These are phyloP conservation scores for Rhinophrynus dorsalis DNA, from an alignment of 2,797 vertebrate genomes.

Conservation along the genomic window DNA sequence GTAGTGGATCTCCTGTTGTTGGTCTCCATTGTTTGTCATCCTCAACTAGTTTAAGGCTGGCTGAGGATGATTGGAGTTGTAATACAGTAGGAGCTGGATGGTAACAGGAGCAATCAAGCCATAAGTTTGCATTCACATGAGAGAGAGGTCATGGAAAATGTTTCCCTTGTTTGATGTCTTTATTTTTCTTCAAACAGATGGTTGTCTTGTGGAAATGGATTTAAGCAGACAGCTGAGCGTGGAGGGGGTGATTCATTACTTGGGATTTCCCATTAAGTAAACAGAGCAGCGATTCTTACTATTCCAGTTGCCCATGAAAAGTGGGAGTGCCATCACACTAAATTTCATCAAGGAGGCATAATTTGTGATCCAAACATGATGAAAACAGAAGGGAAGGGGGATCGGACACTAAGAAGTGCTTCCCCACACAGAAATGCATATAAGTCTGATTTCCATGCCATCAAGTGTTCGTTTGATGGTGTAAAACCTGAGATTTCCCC, in stretches of 20 bases:
- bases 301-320: constrained; percentile 16
- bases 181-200: constrained; percentile 56
- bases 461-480: constrained; percentile 90
- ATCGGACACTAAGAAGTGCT: constrained; percentile 85
- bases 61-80: too few relatives aligned
- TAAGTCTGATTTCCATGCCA: constrained; percentile 90
- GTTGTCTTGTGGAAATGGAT: constrained; percentile 45
- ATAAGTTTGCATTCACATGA: not conserved
- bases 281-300: constrained; percentile 15
- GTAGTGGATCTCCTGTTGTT: too few relatives aligned
- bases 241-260: constrained; percentile 38
- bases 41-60: too few relatives aligned
- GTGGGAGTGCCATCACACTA: not conserved
- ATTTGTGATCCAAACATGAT: constrained; percentile 73
- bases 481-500: constrained; percentile 80
- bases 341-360: not conserved
- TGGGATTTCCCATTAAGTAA: constrained; percentile 19
- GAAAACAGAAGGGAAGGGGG: constrained; percentile 85
- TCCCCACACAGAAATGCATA: constrained; percentile 92
- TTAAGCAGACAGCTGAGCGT: constrained; percentile 31
- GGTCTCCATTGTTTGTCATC: too few relatives aligned
- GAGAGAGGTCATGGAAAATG: constrained; percentile 2
- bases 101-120: too few relatives aligned
- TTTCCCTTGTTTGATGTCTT: constrained; percentile 7
- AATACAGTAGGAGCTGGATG: too few relatives aligned